Base-by-base conservation (phyloP, 2,888 invertebrate genomes). In the Himalopsyche tibetana region DNA sequence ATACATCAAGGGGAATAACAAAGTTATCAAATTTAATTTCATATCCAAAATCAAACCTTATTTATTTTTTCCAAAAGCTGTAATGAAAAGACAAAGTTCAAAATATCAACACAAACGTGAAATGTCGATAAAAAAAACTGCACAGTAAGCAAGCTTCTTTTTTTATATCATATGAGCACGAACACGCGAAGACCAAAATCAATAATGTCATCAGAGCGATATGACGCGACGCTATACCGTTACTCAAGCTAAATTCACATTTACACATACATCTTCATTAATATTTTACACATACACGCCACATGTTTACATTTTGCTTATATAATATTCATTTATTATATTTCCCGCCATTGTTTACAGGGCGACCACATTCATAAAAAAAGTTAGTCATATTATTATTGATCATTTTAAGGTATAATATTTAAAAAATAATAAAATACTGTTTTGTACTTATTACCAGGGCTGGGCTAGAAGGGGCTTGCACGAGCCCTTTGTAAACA, bases 161-260 rank as follows among this genome's bases (percentile, higher is more conserved):
- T 55, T 11, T n/a, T 17, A 28, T 40, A 42, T 36, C 42, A 82
- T 36, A 56, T 55, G 55, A 55, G 15, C 40, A 19, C 9, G 28
- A 56, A 12, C 19, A 36, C 36, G n/a, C 17, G 83, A 74, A 74
- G 74, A 36, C 36, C 45, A 88, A 88, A 87, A 88, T 88, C 87
- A 85, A 87, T 88, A 88, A 86, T 86, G 85, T 85, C 88, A 86
- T 83, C 83, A 83, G 74, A 40, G 84, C 74, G 80, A 83, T 63
- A n/a, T 51, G 74, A 74, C 74, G 74, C 74, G 74, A 74, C 74
- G 38, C n/a, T 45, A 55, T 88, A 69, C 88, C 88, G 88, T 88
- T 88, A 88, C 19, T 56, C 86, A 88, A 88, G 85, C 88, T 86
- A 84, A 88, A 87, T 88, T 86, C 87, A 82, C 86, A 85, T 80